phyloP scores from a whole-genome alignment of 1,140 invertebrate genomes.

The Ostrea denselamellosa region DNA sequence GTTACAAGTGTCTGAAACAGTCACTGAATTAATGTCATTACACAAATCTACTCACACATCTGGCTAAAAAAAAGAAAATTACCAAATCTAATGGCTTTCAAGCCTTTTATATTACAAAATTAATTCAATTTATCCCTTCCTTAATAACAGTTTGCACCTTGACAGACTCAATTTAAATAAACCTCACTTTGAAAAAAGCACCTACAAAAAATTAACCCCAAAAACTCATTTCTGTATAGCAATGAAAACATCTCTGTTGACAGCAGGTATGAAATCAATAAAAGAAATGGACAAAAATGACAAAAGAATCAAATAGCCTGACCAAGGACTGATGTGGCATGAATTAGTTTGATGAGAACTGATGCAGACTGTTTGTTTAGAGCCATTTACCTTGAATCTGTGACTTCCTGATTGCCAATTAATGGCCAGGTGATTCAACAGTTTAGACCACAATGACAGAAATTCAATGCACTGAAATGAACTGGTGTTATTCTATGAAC shows the following conservation, averaged over 20 bases:
- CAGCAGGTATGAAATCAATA: background rate
- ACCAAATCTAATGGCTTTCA: too few species aligned
- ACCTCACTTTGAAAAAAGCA: background rate
- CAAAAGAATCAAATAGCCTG: background rate
- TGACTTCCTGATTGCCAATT: background rate
- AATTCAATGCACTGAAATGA: background rate
- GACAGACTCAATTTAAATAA: background rate
- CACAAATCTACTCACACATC: too few species aligned
- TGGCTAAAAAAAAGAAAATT: too few species aligned
- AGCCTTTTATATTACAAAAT: background rate
- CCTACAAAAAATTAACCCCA: background rate
- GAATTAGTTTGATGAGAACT: background rate
- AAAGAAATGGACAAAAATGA: background rate
- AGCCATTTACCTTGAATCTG: background rate
- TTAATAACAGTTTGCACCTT: too few species aligned
- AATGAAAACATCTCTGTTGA: background rate
- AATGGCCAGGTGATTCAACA: conserved; percentile 26
- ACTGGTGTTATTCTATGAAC: background rate
- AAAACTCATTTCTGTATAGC: background rate
- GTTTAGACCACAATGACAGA: background rate
- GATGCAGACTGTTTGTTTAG: background rate
- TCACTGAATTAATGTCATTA: too few species aligned
- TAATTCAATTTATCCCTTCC: background rate
- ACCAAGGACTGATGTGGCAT: background rate
- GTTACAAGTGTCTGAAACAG: too few species aligned